A percentile compares a stretch with the other conserved stretches of the same genome.
phyloP scores from a whole-genome alignment of 2,797 vertebrate species.

The Chaenodraco wilsoni region DNA sequence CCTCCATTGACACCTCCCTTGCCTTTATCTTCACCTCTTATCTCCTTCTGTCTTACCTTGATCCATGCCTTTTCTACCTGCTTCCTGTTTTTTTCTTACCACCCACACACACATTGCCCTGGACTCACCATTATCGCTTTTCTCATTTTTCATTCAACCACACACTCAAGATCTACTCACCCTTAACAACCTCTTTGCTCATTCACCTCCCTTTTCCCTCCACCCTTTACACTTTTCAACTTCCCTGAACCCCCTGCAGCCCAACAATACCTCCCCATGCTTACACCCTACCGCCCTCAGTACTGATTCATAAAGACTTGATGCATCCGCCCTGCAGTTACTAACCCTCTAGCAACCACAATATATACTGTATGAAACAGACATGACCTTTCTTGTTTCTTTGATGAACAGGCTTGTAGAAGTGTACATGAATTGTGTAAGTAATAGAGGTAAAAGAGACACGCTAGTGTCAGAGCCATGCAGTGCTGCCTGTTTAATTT shows the following conservation, averaged over 20 bases:
- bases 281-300: not conserved
- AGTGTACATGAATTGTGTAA: not conserved
- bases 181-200: slow-evolving; percentile 8
- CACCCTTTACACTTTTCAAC: slow-evolving; percentile 30
- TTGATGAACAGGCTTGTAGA: not conserved
- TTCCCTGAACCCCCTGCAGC: slow-evolving; percentile 10
- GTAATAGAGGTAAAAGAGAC: not conserved
- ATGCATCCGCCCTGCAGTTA: slow-evolving; percentile 17
- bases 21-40: slow-evolving; percentile 33
- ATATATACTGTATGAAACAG: slow-evolving; percentile 8
- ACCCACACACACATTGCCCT: slow-evolving; percentile 3
- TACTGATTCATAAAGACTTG: slow-evolving; percentile 35
- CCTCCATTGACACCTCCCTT: slow-evolving; percentile 21
- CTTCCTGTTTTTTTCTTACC: slow-evolving; percentile 25
- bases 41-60: slow-evolving; percentile 25
- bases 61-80: slow-evolving; percentile 27
- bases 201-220: not conserved
- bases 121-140: slow-evolving; percentile 20
- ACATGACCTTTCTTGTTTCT: slow-evolving; percentile 15
- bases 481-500: not conserved
- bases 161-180: slow-evolving; percentile 8
- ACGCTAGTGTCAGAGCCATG: not conserved
- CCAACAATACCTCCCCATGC: not conserved
- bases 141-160: slow-evolving; percentile 26
- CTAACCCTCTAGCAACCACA: slow-evolving; percentile 12